Evolutionary conservation across 2,888 invertebrate species (phyloP).

Genomic region (Ferdinandea cuprea): DNA sequence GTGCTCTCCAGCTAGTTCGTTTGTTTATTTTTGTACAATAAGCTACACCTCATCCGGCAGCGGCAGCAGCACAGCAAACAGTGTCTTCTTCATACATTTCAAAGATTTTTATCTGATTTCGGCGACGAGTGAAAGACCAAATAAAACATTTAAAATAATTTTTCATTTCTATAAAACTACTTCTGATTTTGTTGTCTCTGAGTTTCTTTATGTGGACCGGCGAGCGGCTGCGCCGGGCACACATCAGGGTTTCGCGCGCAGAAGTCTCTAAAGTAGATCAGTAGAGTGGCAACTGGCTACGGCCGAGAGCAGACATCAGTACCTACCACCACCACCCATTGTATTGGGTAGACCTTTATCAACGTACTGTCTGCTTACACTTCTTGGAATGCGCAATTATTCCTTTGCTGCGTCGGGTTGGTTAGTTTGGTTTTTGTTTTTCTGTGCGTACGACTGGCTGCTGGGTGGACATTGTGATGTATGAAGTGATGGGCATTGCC

Average conservation of each 20-base stretch:
- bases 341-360: slow-evolving; percentile 22
- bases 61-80: slow-evolving; percentile 17
- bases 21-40: slow-evolving; percentile 50
- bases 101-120: slow-evolving; percentile 63
- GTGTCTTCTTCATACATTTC: slow-evolving; percentile 36
- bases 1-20: slow-evolving; percentile 39
- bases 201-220: not conserved
- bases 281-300: slow-evolving; percentile 42
- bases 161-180: slow-evolving; percentile 52
- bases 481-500: slow-evolving; percentile 4
- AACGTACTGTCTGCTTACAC: slow-evolving; percentile 12
- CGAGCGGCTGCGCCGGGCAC: not conserved
- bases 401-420: slow-evolving; percentile 16
- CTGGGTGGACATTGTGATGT: slow-evolving; percentile 18
- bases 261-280: slow-evolving; percentile 52
- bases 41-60: slow-evolving; percentile 33
- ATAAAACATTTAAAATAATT: slow-evolving; percentile 65
- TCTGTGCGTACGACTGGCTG: not conserved
- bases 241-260: slow-evolving; percentile 9
- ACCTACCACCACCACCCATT: slow-evolving; percentile 18
- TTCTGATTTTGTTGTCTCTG: slow-evolving; percentile 29
- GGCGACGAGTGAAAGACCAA: slow-evolving; percentile 60
- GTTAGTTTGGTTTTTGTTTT: not conserved
- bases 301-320: slow-evolving; percentile 3
- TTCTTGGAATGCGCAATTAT: slow-evolving; percentile 47